phyloP scores from a whole-genome alignment of 2,888 invertebrate genomes.

The Creontiades dilutus region DNA sequence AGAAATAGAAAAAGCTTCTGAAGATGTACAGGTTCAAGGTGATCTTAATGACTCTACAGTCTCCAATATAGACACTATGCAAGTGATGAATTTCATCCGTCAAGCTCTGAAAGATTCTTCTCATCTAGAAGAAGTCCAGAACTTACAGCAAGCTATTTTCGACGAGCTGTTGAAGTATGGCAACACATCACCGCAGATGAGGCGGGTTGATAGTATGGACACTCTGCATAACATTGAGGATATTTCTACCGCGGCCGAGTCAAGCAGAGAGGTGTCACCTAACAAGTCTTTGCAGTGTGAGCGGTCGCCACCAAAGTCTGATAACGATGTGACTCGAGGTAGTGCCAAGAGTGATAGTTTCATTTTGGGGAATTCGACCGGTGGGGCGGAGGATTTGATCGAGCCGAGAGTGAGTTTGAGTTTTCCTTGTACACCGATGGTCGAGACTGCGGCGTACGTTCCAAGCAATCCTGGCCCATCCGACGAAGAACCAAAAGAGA shows the following conservation, averaged over 20 bases:
- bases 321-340: not conserved
- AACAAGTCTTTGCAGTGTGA: conserved; percentile 34
- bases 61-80: conserved; percentile 54
- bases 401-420: conserved; percentile 53
- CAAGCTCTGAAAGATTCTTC: conserved; percentile 66
- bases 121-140: conserved; percentile 71
- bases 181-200: not conserved
- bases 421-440: conserved; percentile 11
- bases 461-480: not conserved
- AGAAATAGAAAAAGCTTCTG: not conserved
- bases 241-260: conserved; percentile 47
- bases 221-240: conserved; percentile 69
- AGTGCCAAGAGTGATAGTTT: not conserved
- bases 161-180: conserved; percentile 62
- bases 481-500: not conserved
- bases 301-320: not conserved
- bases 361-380: not conserved
- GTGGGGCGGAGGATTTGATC: conserved; percentile 1
- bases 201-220: conserved; percentile 49
- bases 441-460: not conserved
- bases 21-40: conserved; percentile 17
- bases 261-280: conserved; percentile 59
- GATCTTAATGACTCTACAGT: conserved; percentile 23
- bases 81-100: conserved; percentile 70
- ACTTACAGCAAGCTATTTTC: conserved; percentile 60